A percentile compares a stretch with the other conserved stretches of the same genome.
phyloP scores from a whole-genome alignment of 2,113 vertebrate genomes.

The Epinephelus lanceolatus region DNA sequence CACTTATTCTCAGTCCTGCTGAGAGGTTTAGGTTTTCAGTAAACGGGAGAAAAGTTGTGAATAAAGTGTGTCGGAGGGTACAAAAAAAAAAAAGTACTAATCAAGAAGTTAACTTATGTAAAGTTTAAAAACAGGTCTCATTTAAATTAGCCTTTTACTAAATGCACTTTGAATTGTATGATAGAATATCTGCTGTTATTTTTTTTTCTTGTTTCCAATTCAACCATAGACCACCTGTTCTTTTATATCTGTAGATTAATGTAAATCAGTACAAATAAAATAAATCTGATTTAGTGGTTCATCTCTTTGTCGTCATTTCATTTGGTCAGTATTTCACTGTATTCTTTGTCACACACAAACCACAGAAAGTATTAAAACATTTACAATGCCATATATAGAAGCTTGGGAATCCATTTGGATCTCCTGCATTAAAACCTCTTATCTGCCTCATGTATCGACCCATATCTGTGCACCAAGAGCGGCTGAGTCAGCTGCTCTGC shows the following conservation, averaged over 20 bases:
- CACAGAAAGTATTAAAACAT: neutral
- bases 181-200: slow-evolving; percentile 79
- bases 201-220: slow-evolving; percentile 72
- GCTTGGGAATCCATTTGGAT: neutral
- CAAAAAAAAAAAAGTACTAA: slow-evolving; percentile 63
- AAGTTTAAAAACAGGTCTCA: slow-evolving; percentile 89
- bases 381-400: neutral
- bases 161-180: slow-evolving; percentile 93
- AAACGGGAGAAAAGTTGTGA: slow-evolving; percentile 47
- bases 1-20: slow-evolving; percentile 43
- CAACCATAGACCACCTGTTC: slow-evolving; percentile 69
- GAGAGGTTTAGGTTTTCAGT: slow-evolving; percentile 41
- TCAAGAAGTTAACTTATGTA: slow-evolving; percentile 83
- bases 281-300: slow-evolving; percentile 55
- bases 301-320: slow-evolving; percentile 1
- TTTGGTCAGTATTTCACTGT: neutral
- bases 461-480: neutral
- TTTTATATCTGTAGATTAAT: slow-evolving; percentile 83
- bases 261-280: slow-evolving; percentile 78
- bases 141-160: slow-evolving; percentile 93
- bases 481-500: slow-evolving; percentile 23
- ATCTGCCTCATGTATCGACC: neutral
- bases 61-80: slow-evolving; percentile 50
- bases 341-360: neutral
- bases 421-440: slow-evolving; percentile 6